phyloP scores from a whole-genome alignment of 2,113 vertebrate genomes.

The Colistium nudipinnis region DNA sequence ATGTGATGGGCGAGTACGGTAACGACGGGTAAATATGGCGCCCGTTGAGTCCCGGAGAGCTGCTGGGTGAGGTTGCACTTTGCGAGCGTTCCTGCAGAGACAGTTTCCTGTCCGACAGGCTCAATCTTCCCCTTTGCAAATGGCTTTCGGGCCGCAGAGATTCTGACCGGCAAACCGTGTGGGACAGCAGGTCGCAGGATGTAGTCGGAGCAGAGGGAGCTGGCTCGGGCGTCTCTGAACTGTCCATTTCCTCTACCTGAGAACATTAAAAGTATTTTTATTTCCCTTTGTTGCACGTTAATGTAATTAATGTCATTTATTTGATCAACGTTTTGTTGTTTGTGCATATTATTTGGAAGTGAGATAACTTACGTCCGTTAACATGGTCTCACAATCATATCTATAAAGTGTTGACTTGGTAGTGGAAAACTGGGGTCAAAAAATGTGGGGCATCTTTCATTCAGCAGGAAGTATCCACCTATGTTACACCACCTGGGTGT shows the following conservation, averaged over 20 bases:
- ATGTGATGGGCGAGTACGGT: conserved; percentile 90
- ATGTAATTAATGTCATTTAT: background rate
- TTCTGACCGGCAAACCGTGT: conserved; percentile 58
- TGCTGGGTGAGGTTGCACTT: conserved; percentile 75
- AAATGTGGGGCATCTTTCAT: too few species aligned
- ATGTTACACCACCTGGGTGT: too few species aligned
- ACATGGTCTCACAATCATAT: too few species aligned
- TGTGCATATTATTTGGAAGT: too few species aligned
- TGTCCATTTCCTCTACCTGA: conserved; percentile 81
- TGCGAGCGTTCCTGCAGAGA: conserved; percentile 91
- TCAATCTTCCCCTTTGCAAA: conserved; percentile 81
- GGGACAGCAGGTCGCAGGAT: conserved; percentile 78
- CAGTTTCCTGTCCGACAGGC: conserved; percentile 88
- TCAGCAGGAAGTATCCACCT: too few species aligned
- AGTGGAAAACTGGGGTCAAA: too few species aligned
- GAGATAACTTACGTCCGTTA: too few species aligned
- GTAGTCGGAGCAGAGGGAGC: conserved; percentile 45
- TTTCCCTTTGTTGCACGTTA: background rate
- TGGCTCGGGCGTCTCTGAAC: conserved; percentile 71
- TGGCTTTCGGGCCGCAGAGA: conserved; percentile 69
- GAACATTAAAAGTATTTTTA: background rate
- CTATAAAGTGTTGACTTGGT: too few species aligned
- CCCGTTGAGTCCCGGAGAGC: conserved; percentile 77
- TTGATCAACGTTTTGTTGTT: too few species aligned
- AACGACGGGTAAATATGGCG: conserved; percentile 88